Evolutionary conservation across 2,113 vertebrate genomes (phyloP).

Genomic region (Chrysemys picta): DNA sequence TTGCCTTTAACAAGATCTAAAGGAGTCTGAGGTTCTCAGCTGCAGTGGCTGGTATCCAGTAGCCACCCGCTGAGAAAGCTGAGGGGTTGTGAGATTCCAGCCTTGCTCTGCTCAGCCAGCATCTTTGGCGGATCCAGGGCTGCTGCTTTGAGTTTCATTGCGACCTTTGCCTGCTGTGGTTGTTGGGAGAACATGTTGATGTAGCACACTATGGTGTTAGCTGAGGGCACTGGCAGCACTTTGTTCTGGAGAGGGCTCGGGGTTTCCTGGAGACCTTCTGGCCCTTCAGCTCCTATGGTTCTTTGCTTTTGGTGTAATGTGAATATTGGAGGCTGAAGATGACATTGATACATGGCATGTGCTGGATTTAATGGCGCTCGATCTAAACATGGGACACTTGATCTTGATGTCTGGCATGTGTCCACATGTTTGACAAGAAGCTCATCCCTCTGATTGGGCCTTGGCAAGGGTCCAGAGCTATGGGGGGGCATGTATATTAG

Average conservation of each 20-base stretch:
- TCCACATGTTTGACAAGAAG: not conserved
- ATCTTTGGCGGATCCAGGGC: not conserved
- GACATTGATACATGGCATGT: slow-evolving; percentile 2
- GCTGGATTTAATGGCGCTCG: slow-evolving; percentile 20
- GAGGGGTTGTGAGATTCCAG: not conserved
- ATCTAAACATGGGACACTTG: not conserved
- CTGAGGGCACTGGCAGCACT: not conserved
- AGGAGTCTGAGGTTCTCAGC: not conserved
- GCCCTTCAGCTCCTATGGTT: not conserved
- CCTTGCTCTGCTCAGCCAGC: not conserved
- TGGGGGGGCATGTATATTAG: slow-evolving; percentile 53
- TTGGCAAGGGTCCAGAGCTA: not conserved
- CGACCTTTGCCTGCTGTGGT: fast-evolving
- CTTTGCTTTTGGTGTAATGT: slow-evolving; percentile 12
- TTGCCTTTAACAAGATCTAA: not conserved
- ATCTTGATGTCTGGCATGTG: slow-evolving; percentile 59
- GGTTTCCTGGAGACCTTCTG: not conserved
- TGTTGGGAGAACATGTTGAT: not conserved
- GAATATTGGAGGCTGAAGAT: not conserved
- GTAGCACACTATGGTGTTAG: not conserved
- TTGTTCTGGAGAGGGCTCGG: not conserved
- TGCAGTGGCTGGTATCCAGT: not conserved
- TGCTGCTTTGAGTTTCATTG: not conserved
- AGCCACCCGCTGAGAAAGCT: not conserved
- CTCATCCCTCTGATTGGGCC: not conserved